Conservation (phyloP, 2,888 invertebrate genomes). For the Sthenelais limicola region DNA sequence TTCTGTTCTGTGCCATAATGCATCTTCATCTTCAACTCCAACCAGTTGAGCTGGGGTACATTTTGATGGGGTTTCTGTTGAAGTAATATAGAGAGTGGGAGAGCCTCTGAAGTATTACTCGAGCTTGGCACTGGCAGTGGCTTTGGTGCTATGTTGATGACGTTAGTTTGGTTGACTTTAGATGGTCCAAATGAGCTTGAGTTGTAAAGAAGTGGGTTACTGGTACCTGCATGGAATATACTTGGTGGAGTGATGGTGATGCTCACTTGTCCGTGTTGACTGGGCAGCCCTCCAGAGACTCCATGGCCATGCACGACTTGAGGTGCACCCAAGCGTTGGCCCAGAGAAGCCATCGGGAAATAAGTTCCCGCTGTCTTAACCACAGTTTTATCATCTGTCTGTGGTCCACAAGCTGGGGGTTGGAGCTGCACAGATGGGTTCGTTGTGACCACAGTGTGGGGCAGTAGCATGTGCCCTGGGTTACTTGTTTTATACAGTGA, state of each 20-base stretch:
- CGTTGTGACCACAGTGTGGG: slow-evolving; percentile 19
- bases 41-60: slow-evolving; percentile 45
- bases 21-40: slow-evolving; percentile 60
- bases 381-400: slow-evolving; percentile 73
- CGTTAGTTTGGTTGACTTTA: background rate
- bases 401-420: background rate
- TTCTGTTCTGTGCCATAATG: slow-evolving; percentile 63
- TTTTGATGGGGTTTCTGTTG: slow-evolving; percentile 44
- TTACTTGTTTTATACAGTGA: background rate
- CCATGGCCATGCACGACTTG: too few relatives aligned
- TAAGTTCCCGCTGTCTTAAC: slow-evolving; percentile 94
- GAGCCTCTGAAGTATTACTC: background rate
- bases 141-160: slow-evolving; percentile 47
- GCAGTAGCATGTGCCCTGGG: slow-evolving; percentile 21
- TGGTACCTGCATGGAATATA: slow-evolving; percentile 15
- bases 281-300: background rate
- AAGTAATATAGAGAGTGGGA: slow-evolving; percentile 45
- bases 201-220: background rate
- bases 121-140: background rate
- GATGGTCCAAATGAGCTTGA: background rate
- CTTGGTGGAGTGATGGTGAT: slow-evolving; percentile 21
- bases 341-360: slow-evolving; percentile 82
- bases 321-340: too few relatives aligned
- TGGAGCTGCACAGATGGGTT: slow-evolving; percentile 16
- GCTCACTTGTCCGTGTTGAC: background rate